Evolutionary conservation across 2,113 vertebrate genomes (phyloP).

Genomic region (Spilogale gracilis): DNA sequence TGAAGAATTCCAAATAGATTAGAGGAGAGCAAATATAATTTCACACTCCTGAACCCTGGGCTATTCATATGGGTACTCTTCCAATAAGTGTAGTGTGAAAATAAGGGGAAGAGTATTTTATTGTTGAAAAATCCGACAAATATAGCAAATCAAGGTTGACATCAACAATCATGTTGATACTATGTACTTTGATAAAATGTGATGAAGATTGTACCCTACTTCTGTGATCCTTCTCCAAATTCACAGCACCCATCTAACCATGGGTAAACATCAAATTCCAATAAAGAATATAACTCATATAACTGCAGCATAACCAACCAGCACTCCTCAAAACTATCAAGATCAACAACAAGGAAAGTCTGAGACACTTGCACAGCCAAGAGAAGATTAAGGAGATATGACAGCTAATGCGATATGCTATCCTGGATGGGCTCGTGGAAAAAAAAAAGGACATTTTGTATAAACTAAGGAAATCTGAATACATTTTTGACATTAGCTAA

Average conservation of each 20-base stretch:
- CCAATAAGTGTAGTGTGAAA: neutral
- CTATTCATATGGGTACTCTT: neutral
- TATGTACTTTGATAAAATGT: neutral
- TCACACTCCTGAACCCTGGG: neutral
- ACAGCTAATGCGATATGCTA: neutral
- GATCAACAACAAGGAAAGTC: neutral
- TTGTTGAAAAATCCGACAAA: neutral
- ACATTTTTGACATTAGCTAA: neutral
- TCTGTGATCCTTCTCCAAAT: neutral
- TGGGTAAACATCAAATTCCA: neutral
- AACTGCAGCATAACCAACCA: neutral
- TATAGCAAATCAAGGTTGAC: neutral
- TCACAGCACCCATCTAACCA: neutral
- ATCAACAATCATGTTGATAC: neutral
- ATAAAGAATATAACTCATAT: neutral
- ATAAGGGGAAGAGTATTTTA: accelerated
- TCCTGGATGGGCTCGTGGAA: neutral
- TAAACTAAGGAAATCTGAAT: neutral
- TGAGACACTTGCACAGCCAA: neutral
- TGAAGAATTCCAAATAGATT: neutral
- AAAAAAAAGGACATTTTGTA: neutral
- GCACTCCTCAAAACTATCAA: neutral
- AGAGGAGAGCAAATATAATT: neutral
- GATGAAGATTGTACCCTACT: neutral
- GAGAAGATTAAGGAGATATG: neutral